Percentiles rank a stretch among this genome's conserved stretches.
phyloP scores from a whole-genome alignment of 2,888 invertebrate genomes.

The Tenthredo scrophulariae region DNA sequence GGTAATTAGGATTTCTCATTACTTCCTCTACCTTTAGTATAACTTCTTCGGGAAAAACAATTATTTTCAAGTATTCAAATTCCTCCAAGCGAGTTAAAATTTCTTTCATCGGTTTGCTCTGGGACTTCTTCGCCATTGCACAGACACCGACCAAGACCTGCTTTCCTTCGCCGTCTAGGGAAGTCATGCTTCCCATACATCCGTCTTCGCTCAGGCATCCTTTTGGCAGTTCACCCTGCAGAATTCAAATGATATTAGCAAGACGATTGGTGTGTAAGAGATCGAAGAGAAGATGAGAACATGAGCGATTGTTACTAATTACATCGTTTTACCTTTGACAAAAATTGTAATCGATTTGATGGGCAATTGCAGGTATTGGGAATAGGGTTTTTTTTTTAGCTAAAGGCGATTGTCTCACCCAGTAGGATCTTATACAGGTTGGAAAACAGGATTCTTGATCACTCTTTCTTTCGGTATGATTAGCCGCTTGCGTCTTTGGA shows the following conservation, averaged over 20 bases:
- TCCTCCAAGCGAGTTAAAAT: conserved; percentile 97
- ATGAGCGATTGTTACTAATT: background rate
- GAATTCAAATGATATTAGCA: conserved; percentile 57
- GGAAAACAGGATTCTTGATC: conserved; percentile 36
- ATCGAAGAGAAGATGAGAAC: background rate
- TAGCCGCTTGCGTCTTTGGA: background rate
- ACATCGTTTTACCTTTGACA: background rate
- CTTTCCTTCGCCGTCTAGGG: conserved; percentile 84
- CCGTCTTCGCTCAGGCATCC: conserved; percentile 83
- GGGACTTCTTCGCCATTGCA: conserved; percentile 99
- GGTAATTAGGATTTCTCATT: background rate
- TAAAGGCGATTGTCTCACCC: conserved; percentile 1
- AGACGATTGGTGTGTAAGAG: conserved; percentile 29
- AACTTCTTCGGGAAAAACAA: conserved; percentile 97
- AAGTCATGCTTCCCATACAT: conserved; percentile 77
- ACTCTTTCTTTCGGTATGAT: background rate
- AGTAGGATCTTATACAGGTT: conserved; percentile 40
- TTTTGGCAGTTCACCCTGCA: conserved; percentile 87
- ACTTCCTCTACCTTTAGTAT: conserved; percentile 89
- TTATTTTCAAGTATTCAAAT: conserved; percentile 96
- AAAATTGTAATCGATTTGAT: background rate
- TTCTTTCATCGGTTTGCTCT: conserved; percentile 99
- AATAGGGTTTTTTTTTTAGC: background rate
- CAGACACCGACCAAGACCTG: conserved; percentile 99
- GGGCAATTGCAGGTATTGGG: background rate